phyloP scores from a whole-genome alignment of 2,113 vertebrate species.

The Eulacestoma nigropectus region DNA sequence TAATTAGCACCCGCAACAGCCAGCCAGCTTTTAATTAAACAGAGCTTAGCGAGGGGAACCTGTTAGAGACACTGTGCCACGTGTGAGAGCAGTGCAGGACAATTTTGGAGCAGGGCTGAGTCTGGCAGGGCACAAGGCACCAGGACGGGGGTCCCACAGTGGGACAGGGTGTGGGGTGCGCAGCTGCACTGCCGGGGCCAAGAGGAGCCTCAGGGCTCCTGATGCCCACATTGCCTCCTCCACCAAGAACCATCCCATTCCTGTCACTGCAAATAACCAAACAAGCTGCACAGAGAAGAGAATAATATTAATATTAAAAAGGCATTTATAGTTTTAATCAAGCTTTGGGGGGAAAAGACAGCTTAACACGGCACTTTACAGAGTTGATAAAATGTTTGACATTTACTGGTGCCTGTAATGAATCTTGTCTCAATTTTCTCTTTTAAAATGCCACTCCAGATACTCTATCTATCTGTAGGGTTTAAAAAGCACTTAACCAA shows the following conservation, averaged over 20 bases:
- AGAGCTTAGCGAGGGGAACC: not conserved
- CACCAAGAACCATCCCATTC: not conserved
- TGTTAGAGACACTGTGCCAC: not conserved
- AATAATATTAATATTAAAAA: slow-evolving; percentile 62
- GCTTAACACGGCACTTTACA: slow-evolving; percentile 53
- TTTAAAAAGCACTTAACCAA: slow-evolving; percentile 61
- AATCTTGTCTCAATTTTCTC: slow-evolving; percentile 61
- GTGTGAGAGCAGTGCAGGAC: not conserved
- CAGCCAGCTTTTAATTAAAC: slow-evolving; percentile 52
- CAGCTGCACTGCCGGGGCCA: rapidly evolving
- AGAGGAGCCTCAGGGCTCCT: rapidly evolving
- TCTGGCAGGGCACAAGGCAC: not conserved
- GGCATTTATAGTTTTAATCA: slow-evolving; percentile 64
- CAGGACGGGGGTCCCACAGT: rapidly evolving
- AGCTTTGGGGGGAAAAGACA: slow-evolving; percentile 45
- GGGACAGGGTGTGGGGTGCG: not conserved
- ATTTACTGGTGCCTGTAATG: slow-evolving; percentile 60
- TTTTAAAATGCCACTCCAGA: slow-evolving; percentile 71
- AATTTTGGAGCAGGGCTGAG: not conserved
- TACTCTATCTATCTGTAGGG: slow-evolving; percentile 31
- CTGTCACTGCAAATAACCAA: not conserved
- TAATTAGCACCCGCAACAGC: slow-evolving; percentile 40
- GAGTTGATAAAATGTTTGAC: slow-evolving; percentile 70
- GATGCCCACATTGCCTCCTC: not conserved
- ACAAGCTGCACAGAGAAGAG: not conserved